Conservation (phyloP, 2,888 invertebrate species). For the Euphydryas editha region DNA sequence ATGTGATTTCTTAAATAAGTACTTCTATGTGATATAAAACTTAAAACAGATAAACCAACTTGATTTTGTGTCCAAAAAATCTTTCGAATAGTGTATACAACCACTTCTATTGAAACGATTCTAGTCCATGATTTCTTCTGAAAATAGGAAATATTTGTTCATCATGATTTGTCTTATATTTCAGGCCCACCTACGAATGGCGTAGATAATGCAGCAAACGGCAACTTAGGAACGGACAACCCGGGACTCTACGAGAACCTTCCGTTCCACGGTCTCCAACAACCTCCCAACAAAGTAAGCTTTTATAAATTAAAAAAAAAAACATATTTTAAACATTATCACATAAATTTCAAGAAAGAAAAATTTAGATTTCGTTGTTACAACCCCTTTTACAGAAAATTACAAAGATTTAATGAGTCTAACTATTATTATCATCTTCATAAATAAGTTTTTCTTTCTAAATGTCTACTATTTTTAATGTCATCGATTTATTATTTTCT, state of each 20-base stretch:
- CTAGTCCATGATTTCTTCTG: not conserved
- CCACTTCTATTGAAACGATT: too few relatives aligned
- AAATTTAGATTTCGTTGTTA: not conserved
- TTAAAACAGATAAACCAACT: too few relatives aligned
- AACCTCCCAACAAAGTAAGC: slow-evolving; percentile 95
- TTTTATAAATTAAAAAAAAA: not conserved
- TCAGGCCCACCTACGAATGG: slow-evolving; percentile 82
- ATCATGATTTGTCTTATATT: not conserved
- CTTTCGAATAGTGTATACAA: too few relatives aligned
- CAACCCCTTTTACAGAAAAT: not conserved
- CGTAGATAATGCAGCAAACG: slow-evolving; percentile 84
- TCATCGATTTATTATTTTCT: not conserved
- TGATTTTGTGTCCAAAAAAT: not conserved
- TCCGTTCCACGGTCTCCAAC: slow-evolving; percentile 97
- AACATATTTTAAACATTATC: not conserved
- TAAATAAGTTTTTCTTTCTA: not conserved
- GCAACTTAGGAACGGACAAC: slow-evolving; percentile 88
- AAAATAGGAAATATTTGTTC: not conserved
- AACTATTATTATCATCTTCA: too few relatives aligned
- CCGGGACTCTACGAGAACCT: slow-evolving; percentile 97
- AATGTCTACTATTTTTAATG: not conserved
- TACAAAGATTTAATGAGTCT: too few relatives aligned
- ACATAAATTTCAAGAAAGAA: not conserved
- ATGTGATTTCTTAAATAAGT: too few relatives aligned
- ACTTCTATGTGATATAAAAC: too few relatives aligned